phyloP scores from a whole-genome alignment of 2,113 vertebrate genomes.

The Cottus gobio region DNA sequence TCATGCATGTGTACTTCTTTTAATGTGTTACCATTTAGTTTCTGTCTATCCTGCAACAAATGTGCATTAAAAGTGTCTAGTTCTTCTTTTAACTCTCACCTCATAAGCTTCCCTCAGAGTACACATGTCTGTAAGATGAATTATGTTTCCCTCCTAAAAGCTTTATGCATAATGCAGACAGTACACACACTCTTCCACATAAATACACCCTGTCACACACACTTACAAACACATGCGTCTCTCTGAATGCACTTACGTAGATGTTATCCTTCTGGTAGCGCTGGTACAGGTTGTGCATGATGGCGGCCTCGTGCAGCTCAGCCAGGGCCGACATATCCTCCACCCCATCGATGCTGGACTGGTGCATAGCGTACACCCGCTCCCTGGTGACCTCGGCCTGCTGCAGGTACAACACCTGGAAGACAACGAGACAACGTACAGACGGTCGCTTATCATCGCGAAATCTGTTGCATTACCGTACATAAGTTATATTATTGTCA shows the following conservation, averaged over 20 bases:
- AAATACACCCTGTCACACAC: not conserved
- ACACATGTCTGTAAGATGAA: conserved; percentile 37
- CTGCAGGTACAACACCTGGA: conserved; percentile 85
- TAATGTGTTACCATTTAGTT: not conserved
- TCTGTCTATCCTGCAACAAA: not conserved
- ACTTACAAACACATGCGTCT: not conserved
- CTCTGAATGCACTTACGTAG: conserved; percentile 83
- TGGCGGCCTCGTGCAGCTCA: conserved; percentile 92
- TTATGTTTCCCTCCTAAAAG: conserved; percentile 51
- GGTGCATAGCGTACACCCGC: conserved; percentile 89
- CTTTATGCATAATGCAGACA: conserved; percentile 1
- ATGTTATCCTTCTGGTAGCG: conserved; percentile 90
- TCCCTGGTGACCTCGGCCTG: conserved; percentile 84
- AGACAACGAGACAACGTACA: conserved; percentile 1
- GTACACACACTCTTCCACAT: conserved; percentile 5
- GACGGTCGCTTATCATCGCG: not conserved
- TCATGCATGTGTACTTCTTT: not conserved
- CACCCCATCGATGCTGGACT: conserved; percentile 88
- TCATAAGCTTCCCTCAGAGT: not conserved
- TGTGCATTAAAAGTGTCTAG: not conserved
- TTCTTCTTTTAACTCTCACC: not conserved
- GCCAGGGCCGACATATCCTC: conserved; percentile 93
- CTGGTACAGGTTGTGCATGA: conserved; percentile 91
- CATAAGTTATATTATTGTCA: not conserved
- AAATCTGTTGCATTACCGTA: not conserved